Base-by-base conservation (phyloP, 2,113 vertebrate species). In the Hydrochoerus hydrochaeris region DNA sequence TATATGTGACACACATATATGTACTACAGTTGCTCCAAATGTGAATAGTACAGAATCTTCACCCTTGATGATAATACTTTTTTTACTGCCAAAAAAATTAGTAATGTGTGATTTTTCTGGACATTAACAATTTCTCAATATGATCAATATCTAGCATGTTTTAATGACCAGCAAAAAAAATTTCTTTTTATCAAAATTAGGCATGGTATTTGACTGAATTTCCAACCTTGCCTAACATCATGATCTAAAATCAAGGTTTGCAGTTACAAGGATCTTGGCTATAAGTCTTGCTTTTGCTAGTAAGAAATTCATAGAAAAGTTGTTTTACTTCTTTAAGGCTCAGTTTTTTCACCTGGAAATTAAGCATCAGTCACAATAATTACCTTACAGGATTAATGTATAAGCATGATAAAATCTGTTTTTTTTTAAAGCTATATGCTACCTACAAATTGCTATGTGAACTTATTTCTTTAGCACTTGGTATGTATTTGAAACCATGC, bases 381-480 rank as follows among this genome's bases (percentile, higher is more conserved):
- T 86, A n/a, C 5, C 1, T 92, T 87, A 71, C 0, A 83, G 26
- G 1, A 5, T 80, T 78, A 90, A 3, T 90, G 1, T 81, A 58
- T 60, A 73, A 94, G 84, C 44, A 46, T 44, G 4, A 91, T n/a
- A 44, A 91, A 81, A 67, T 49, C 83, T 93, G 1, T 65, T 87
- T 19, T 80, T 46, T 57, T 57, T 35, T 2, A 52, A 19, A 19
- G 3, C 65, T 75, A 3, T 92, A 78, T 78, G 58, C 75, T 93
- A 85, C 30, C 60, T 75, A 62, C 80, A 95, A 88, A 83, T 89
- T 91, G 16, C 3, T 44, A 19, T 32, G 49, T 4, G 88, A 73
- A 93, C 81, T 46, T n/a, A 85, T 49, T 93, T 82, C 75, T 73
- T 91, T 96, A 85, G 22, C 41, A 94, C 17, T 62, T 58, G 77